Conservation (phyloP, 2,797 vertebrate species). For the Hemibagrus guttatus region DNA sequence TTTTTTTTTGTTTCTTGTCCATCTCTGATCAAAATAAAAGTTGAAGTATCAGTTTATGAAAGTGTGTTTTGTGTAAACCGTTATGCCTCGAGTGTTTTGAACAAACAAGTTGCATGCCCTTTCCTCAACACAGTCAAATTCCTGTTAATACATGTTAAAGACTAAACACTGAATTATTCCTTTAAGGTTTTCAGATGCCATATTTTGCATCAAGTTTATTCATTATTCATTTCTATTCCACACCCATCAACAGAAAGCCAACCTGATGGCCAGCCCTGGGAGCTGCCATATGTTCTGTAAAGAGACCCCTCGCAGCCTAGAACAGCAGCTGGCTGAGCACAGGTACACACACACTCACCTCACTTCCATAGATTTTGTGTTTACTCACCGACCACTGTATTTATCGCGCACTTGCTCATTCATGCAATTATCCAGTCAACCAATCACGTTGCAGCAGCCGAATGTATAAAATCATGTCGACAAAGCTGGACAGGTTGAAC, state of each 20-base stretch:
- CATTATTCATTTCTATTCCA: neutral
- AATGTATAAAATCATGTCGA: neutral
- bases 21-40: neutral
- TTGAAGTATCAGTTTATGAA: neutral
- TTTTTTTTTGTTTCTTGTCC: neutral
- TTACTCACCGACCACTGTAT: neutral
- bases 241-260: constrained; percentile 76
- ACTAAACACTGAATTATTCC: neutral
- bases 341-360: constrained; percentile 75
- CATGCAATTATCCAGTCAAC: neutral
- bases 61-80: neutral
- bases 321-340: constrained; percentile 97
- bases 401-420: neutral
- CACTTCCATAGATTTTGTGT: neutral
- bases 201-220: neutral
- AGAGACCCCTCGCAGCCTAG: constrained; percentile 90
- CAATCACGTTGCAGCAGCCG: neutral
- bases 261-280: constrained; percentile 83
- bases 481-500: neutral
- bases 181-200: neutral
- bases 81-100: neutral
- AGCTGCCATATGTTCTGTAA: constrained; percentile 94
- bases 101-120: neutral
- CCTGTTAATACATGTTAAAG: neutral
- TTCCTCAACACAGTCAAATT: neutral